Base-by-base conservation (phyloP, 2,888 invertebrate genomes). In the Luperina nickerlii region DNA sequence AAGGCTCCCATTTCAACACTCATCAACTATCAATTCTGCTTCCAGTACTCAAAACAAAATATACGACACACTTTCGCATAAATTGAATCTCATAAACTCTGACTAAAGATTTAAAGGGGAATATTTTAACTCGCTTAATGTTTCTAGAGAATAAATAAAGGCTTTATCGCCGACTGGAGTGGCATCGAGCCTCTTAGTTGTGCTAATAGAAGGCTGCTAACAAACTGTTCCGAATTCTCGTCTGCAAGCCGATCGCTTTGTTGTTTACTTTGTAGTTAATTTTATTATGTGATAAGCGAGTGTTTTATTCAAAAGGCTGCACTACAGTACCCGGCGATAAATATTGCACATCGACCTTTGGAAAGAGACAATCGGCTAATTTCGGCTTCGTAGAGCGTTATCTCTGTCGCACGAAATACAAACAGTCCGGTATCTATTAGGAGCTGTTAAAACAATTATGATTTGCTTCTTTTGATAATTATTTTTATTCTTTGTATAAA, bases 131-230 rank as follows among this genome's bases (percentile, higher is more conserved):
- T 81, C 81, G 78, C 69, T 89, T 82, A 84, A 87, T 85, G 82
- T 88, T 87, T 68, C 73, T 78, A 81, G 81, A 62, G 85, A 77
- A 87, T 89, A 85, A 88, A 88, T 87, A 89, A 85, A 81, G 82
- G 70, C 81, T 87, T 87, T 88, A 86, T 89, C 78, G 88, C 73
- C 73, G 75, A 32, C 73, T 87, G 76, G 71, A 89, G 85, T 87
- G 78, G 81, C 85, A 87, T 88, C 86, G 85, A 88, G 86, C 67
- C 86, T 81, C 82, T 87, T 82, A 81, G 79, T 82, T 84, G 85
- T 87, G 87, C 87, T 87, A 87, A 82, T 88, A 88, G 76, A 85
- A 81, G 81, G 69, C 72, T 80, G 87, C 89, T 85, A 89, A 89
- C 87, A 85, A 85, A 85, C 81, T 77, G 81, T 72, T 76, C 72